phyloP scores from a whole-genome alignment of 2,797 vertebrate genomes.

The Melanotaenia parkinsoni region DNA sequence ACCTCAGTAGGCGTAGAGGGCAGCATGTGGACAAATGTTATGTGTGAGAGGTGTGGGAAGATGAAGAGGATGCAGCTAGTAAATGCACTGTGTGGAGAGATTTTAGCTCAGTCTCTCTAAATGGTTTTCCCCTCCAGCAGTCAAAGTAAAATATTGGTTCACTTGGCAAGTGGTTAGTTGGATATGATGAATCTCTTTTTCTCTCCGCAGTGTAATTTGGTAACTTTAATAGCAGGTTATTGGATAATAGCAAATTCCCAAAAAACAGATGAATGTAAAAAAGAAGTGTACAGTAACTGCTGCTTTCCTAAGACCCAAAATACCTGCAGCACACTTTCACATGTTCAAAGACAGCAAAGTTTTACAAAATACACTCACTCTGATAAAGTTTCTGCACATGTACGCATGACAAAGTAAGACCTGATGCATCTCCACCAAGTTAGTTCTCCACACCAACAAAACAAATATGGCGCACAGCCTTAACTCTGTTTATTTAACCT shows the following conservation, averaged over 20 bases:
- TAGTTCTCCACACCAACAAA: no score
- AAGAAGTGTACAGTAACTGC: not conserved
- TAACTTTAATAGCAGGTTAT: not conserved
- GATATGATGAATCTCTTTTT: conserved; percentile 12
- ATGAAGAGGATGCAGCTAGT: not conserved
- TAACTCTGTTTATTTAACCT: no score
- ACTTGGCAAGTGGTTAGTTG: conserved; percentile 28
- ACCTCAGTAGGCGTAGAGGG: not conserved
- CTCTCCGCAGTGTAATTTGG: not conserved
- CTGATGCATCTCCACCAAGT: no score
- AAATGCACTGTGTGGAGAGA: not conserved
- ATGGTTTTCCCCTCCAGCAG: conserved; percentile 28
- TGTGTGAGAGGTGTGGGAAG: conserved; percentile 1
- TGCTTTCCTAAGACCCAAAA: not conserved
- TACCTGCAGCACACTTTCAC: not conserved
- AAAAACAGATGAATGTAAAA: no score
- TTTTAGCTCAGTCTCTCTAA: conserved; percentile 3
- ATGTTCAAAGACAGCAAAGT: no score
- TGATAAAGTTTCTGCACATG: no score
- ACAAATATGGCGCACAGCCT: no score
- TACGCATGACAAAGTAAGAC: no score
- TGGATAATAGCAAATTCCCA: no score
- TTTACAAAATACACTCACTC: no score
- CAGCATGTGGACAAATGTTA: not conserved
- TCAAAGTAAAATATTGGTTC: conserved; percentile 38